Evolutionary conservation across 1,140 invertebrate species (phyloP).

Genomic region (Bombus fervidus): DNA sequence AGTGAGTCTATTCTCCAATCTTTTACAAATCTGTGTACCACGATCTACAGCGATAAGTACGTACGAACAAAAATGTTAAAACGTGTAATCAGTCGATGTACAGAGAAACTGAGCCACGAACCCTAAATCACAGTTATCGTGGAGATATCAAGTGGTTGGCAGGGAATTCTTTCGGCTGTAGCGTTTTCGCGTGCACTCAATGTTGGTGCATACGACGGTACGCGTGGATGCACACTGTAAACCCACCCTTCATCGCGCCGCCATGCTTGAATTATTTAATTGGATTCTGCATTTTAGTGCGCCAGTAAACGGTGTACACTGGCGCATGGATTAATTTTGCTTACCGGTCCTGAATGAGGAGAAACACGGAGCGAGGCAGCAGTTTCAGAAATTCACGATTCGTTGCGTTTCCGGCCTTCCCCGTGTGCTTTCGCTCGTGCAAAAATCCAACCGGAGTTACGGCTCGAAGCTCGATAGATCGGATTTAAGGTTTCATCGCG

Average conservation of each 20-base stretch:
- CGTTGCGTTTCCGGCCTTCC: conserved; percentile 7
- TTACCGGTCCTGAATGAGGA: conserved; percentile 16
- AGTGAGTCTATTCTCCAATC: too few species aligned
- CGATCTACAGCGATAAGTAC: too few species aligned
- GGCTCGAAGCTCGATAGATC: neutral
- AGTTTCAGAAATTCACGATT: conserved; percentile 41
- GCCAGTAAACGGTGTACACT: conserved; percentile 27
- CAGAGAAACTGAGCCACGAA: neutral
- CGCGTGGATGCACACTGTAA: conserved; percentile 12
- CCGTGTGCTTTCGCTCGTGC: neutral
- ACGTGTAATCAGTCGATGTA: neutral
- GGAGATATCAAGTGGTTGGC: conserved; percentile 26
- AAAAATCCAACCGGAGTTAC: conserved; percentile 1
- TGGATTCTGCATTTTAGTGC: conserved; percentile 45
- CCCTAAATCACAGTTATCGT: neutral
- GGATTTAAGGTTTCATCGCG: neutral
- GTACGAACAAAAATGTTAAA: too few species aligned
- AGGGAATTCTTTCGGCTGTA: neutral
- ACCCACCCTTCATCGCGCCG: conserved; percentile 28
- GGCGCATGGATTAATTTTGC: conserved; percentile 44
- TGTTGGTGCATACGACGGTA: neutral
- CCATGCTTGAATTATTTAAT: conserved; percentile 61
- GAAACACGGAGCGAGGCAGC: conserved; percentile 1
- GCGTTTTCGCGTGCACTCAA: conserved; percentile 7
- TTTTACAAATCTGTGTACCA: too few species aligned